These are phyloP conservation scores for Chrysodeixis includens DNA, from an alignment of 2,888 invertebrate genomes.

Conservation along the genomic window DNA sequence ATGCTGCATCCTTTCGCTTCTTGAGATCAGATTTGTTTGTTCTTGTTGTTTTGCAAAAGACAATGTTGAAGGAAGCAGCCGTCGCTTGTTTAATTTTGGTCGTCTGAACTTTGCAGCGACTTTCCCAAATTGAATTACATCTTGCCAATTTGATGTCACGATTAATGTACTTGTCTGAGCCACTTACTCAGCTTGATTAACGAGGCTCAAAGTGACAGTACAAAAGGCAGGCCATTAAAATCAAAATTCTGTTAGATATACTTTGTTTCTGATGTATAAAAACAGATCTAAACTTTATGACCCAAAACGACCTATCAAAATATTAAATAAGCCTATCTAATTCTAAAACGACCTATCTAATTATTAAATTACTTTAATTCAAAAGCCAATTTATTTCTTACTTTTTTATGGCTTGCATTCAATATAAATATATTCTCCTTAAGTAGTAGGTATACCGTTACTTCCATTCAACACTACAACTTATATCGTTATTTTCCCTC, in stretches of 20 bases:
- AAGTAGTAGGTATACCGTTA: neutral
- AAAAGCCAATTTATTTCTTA: no score
- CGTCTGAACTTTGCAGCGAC: conserved; percentile 31
- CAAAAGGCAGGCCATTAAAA: neutral
- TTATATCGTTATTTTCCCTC: neutral
- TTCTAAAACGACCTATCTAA: no score
- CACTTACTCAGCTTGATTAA: neutral
- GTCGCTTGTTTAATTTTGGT: conserved; percentile 39
- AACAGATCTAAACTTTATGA: neutral
- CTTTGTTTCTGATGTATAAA: neutral
- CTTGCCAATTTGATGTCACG: conserved; percentile 18
- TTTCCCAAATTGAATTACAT: conserved; percentile 37
- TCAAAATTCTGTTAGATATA: neutral
- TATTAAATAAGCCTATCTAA: no score
- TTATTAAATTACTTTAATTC: no score
- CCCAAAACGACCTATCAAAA: no score
- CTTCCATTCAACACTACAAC: neutral
- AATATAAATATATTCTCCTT: no score
- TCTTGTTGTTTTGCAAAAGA: conserved; percentile 29
- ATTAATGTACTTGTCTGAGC: neutral
- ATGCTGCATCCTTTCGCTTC: conserved; percentile 30
- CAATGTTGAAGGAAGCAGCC: conserved; percentile 38
- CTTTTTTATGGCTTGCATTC: no score
- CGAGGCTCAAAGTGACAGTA: neutral
- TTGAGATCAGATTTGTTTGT: conserved; percentile 25